A percentile compares a stretch with the other conserved stretches of the same genome.
phyloP scores from a whole-genome alignment of 2,888 invertebrate genomes.

The Sylvicola fuscatus region DNA sequence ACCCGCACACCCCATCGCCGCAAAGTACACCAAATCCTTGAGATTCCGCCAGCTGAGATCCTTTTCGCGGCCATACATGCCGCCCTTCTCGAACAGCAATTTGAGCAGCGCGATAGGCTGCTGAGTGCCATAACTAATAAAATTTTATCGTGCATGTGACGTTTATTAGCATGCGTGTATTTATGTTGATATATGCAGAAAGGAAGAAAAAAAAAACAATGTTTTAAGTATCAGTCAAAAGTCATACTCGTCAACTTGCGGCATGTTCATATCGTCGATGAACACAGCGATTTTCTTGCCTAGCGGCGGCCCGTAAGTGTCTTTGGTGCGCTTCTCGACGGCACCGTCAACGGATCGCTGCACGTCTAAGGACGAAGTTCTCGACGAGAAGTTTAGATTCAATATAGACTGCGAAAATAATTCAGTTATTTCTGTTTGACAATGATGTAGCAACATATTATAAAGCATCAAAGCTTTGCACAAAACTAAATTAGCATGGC shows the following conservation, averaged over 20 bases:
- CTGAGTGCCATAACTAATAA: constrained; percentile 58
- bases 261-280: constrained; percentile 92
- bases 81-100: constrained; percentile 68
- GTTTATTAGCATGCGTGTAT: too few relatives aligned
- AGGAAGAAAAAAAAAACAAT: too few relatives aligned
- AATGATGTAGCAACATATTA: background rate
- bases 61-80: constrained; percentile 75
- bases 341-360: constrained; percentile 72
- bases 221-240: background rate
- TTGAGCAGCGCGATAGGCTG: constrained; percentile 88
- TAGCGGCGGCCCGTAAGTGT: constrained; percentile 72
- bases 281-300: constrained; percentile 80
- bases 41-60: constrained; percentile 78
- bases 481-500: too few relatives aligned
- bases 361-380: constrained; percentile 79
- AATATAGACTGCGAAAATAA: constrained; percentile 39
- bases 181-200: too few relatives aligned
- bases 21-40: constrained; percentile 55
- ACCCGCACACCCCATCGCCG: constrained; percentile 73
- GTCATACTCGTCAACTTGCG: constrained; percentile 35
- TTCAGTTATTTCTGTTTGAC: too few relatives aligned
- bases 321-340: constrained; percentile 78
- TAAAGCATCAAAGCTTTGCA: too few relatives aligned
- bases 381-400: constrained; percentile 77
- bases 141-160: background rate